phyloP scores from a whole-genome alignment of 2,113 vertebrate genomes.

The Pseudopodoces humilis region DNA sequence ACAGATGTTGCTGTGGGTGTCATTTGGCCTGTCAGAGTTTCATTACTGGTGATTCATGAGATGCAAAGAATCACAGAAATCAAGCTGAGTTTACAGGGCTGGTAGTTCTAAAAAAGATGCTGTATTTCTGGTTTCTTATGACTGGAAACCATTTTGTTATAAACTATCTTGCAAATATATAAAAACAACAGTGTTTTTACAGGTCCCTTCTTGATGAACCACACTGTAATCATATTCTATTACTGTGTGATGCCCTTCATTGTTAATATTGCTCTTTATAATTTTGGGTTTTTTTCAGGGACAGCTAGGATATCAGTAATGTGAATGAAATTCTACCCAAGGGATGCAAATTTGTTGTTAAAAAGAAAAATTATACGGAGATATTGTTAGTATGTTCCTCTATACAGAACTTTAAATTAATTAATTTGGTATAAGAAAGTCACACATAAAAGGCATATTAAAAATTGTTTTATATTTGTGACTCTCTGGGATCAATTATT shows the following conservation, averaged over 20 bases:
- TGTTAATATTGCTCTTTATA: not conserved
- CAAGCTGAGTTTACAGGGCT: not conserved
- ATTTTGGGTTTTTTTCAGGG: not conserved
- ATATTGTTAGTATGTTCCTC: not conserved
- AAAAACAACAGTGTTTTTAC: not conserved
- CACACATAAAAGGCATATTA: not conserved
- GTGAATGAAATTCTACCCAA: not conserved
- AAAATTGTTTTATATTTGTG: not conserved
- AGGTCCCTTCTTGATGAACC: not conserved
- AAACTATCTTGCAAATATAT: not conserved
- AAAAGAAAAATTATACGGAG: not conserved
- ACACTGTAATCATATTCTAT: not conserved
- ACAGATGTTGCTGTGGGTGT: conserved; percentile 20
- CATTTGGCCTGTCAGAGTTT: conserved; percentile 8
- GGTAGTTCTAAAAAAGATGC: not conserved
- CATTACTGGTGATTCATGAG: conserved; percentile 47
- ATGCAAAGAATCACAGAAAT: not conserved
- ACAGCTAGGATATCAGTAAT: not conserved
- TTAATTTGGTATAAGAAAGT: not conserved
- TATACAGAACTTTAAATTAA: not conserved
- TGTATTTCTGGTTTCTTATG: not conserved
- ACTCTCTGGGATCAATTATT: not conserved
- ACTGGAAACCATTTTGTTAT: not conserved
- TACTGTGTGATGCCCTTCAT: not conserved
- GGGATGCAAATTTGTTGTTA: not conserved